Evolutionary conservation across 2,888 invertebrate genomes (phyloP), one percentile per base, ranked within the genome.

Genomic region (Habrosyne pyritoides): DNA sequence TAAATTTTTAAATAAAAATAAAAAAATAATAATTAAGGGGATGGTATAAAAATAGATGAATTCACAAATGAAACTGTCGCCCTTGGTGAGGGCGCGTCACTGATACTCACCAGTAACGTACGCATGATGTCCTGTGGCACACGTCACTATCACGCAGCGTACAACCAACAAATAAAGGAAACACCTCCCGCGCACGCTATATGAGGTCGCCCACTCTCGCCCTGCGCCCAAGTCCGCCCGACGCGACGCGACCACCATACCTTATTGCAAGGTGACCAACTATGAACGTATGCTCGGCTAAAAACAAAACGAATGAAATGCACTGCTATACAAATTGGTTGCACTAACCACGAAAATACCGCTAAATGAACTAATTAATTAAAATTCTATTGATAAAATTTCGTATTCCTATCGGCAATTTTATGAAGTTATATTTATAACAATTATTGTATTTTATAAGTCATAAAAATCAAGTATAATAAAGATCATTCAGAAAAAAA

Each of bases 191-290:
- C 90, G 83, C 90, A 70, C 75, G 85, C 89, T 92, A 86, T 92
- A 89, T 84, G 91, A 90, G 89, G 88, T 86, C 89, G 91, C 91
- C 91, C 91, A 87, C 91, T 91, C 91, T 89, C 87, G 88, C 87
- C 88, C 86, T 84, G 87, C 75, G 74, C 79, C 80, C 73, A n/a
- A 42, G 42, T 42, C 14, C 42, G 42, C 42, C 42, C 14, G 42
- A 14, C 42, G 24, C 24, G 83, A 88, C 88, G 84, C 89, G 89
- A 84, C 87, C 80, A 84, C 89, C 89, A 90, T 91, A 89, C 89
- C 73, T 82, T 83, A 90, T 86, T 86, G 87, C 91, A 89, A 90
- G 88, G 89, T 89, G 81, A 91, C 90, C 86, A 77, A 83, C 82
- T 87, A 71, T 73, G 78, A 83, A 85, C 70, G 86, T 70, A 77